phyloP scores from a whole-genome alignment of 1,140 invertebrate genomes.

The Maconellicoccus hirsutus region DNA sequence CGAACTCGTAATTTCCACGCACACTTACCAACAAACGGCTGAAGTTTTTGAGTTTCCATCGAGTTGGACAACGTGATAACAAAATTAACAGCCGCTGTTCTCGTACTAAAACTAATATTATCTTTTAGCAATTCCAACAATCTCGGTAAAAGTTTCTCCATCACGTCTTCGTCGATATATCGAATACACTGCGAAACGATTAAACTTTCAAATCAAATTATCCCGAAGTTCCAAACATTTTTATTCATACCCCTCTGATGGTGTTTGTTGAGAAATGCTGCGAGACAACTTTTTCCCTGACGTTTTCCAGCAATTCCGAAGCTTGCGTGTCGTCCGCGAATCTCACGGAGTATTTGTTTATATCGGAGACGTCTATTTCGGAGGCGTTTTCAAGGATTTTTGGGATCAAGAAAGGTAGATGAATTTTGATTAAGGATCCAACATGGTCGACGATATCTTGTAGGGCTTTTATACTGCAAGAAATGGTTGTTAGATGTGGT shows the following conservation, averaged over 20 bases:
- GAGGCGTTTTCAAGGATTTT: conserved; percentile 49
- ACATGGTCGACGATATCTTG: conserved; percentile 13
- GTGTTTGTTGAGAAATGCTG: conserved; percentile 79
- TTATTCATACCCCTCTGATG: conserved; percentile 42
- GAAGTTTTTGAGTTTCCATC: conserved; percentile 42
- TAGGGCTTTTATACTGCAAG: background rate
- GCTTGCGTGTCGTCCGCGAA: conserved; percentile 32
- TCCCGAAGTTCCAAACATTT: too few relatives aligned
- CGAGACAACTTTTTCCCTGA: conserved; percentile 61
- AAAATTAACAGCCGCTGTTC: conserved; percentile 73
- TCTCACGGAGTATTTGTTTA: conserved; percentile 43
- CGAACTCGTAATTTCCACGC: background rate
- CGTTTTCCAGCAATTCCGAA: conserved; percentile 46
- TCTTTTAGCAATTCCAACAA: conserved; percentile 70
- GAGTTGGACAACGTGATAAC: conserved; percentile 56
- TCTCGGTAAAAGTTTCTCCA: conserved; percentile 66
- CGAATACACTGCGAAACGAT: conserved; percentile 54
- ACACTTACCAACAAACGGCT: conserved; percentile 47
- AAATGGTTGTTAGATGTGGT: background rate
- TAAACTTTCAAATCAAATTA: background rate
- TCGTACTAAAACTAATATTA: conserved; percentile 67
- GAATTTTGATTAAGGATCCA: background rate
- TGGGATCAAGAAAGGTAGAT: background rate
- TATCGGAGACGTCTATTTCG: conserved; percentile 50
- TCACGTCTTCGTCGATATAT: conserved; percentile 59